phyloP scores from a whole-genome alignment of 2,797 vertebrate genomes.

The Tinamus major region DNA sequence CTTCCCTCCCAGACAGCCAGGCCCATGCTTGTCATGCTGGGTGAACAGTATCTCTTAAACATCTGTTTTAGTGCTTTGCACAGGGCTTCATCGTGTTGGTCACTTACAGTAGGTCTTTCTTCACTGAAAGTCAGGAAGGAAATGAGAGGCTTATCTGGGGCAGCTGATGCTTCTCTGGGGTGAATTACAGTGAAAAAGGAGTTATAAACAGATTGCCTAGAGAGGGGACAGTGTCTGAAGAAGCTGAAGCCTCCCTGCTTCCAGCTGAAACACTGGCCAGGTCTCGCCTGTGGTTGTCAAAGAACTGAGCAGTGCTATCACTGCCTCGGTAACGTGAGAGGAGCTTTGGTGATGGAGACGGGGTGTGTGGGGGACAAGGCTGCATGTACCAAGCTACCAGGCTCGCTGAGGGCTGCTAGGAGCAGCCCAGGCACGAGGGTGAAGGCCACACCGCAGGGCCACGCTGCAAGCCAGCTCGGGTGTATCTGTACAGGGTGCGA shows the following conservation, averaged over 20 bases:
- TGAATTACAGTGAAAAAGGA: background rate
- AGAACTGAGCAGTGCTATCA: background rate
- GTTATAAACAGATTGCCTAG: background rate
- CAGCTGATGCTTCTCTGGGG: background rate
- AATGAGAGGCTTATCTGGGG: background rate
- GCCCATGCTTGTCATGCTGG: background rate
- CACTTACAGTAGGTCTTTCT: background rate
- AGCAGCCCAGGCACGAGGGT: fast-evolving
- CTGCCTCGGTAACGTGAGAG: background rate
- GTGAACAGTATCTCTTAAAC: background rate
- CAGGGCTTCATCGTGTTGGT: fast-evolving
- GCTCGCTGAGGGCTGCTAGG: background rate
- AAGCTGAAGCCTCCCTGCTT: background rate
- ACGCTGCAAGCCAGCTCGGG: fast-evolving
- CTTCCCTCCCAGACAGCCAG: background rate
- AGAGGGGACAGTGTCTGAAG: background rate
- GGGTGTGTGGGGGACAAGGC: background rate
- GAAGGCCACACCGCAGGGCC: background rate
- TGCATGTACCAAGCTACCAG: background rate
- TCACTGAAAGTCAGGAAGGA: background rate
- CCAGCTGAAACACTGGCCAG: background rate
- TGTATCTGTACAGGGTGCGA: background rate
- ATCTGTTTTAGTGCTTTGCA: background rate
- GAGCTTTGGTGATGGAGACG: background rate
- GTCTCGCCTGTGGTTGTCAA: background rate